A percentile compares a stretch with the other conserved stretches of the same genome.
These are phyloP conservation scores for Epsilonema sp. DNA, from an alignment of 2,888 invertebrate genomes.

Conservation along the genomic window DNA sequence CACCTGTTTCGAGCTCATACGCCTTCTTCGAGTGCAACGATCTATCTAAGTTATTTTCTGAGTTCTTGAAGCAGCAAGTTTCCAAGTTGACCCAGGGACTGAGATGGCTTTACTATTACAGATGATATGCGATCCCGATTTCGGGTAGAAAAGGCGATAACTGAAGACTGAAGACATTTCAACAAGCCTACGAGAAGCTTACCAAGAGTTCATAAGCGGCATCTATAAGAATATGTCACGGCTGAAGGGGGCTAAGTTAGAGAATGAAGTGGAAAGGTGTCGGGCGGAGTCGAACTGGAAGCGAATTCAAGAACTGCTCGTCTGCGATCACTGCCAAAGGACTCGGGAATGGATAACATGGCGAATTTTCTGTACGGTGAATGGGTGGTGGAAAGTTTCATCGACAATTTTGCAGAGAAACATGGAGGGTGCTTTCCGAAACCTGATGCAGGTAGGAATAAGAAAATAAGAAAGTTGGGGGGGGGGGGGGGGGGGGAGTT, in stretches of 20 bases:
- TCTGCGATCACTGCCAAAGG: neutral
- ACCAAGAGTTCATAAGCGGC: no score
- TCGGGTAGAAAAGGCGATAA: slow-evolving; percentile 47
- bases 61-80: no score
- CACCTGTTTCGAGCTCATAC: slow-evolving; percentile 51
- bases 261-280: slow-evolving; percentile 72
- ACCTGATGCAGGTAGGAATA: no score
- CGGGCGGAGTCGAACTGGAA: slow-evolving; percentile 88
- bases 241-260: slow-evolving; percentile 40
- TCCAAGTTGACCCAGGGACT: no score
- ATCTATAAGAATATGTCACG: slow-evolving; percentile 13
- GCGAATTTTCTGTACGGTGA: slow-evolving; percentile 9
- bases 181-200: no score
- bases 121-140: no score
- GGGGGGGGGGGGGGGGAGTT: no score
- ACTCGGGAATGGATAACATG: slow-evolving; percentile 6
- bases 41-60: slow-evolving; percentile 45
- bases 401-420: slow-evolving; percentile 3
- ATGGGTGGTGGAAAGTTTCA: slow-evolving; percentile 5
- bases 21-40: slow-evolving; percentile 70
- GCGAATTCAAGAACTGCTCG: slow-evolving; percentile 11
- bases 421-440: no score
- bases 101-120: no score
- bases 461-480: no score
- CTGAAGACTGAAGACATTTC: no score